These are phyloP conservation scores for Vimba vimba DNA, from an alignment of 2,113 vertebrate species.

Conservation along the genomic window DNA sequence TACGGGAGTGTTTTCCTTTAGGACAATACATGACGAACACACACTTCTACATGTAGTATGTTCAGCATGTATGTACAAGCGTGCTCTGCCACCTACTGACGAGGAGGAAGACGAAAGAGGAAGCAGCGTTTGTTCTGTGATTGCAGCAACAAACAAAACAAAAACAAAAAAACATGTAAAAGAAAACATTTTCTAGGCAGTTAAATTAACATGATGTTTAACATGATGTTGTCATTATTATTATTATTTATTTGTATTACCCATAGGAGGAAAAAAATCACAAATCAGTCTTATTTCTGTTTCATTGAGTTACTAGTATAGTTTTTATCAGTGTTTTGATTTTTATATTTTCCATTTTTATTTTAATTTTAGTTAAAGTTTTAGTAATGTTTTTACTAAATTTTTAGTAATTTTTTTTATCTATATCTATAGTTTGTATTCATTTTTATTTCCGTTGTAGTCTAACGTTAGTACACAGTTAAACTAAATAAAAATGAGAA, in stretches of 20 bases:
- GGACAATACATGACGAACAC: conserved; percentile 32
- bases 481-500: background rate
- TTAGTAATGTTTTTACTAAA: background rate
- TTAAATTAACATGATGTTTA: background rate
- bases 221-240: background rate
- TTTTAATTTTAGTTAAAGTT: background rate
- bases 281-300: background rate
- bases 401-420: background rate
- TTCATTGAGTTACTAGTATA: background rate
- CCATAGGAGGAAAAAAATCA: background rate
- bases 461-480: background rate
- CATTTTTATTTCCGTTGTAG: background rate
- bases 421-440: background rate
- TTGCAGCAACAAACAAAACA: background rate
- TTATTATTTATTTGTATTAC: background rate
- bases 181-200: background rate
- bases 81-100: conserved; percentile 14
- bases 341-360: background rate
- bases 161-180: background rate
- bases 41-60: background rate
- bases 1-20: conserved; percentile 21
- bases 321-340: background rate
- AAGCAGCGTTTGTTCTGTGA: background rate
- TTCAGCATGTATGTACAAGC: background rate
- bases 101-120: background rate